These are phyloP conservation scores for Myotis lucifugus DNA, from an alignment of 2,113 vertebrate genomes.

Conservation along the genomic window DNA sequence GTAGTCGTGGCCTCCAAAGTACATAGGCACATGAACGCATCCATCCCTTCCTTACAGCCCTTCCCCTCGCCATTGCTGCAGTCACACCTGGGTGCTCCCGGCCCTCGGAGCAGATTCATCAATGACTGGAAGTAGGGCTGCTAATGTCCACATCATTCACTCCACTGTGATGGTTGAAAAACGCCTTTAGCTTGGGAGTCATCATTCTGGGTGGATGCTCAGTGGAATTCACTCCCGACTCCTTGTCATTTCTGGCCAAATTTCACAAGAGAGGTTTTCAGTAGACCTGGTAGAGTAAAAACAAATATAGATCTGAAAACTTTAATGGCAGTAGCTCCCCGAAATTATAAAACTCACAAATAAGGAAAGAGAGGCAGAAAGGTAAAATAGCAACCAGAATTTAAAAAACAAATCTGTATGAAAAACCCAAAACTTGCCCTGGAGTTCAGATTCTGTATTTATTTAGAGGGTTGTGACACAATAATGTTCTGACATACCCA, in stretches of 20 bases:
- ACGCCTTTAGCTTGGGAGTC: neutral
- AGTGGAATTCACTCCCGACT: neutral
- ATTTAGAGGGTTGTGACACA: neutral
- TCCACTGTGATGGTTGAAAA: neutral
- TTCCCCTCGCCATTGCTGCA: neutral
- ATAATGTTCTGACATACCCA: accelerated
- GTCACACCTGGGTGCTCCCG: neutral
- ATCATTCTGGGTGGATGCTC: neutral
- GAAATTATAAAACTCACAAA: neutral
- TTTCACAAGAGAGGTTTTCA: constrained; percentile 25
- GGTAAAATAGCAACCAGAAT: neutral
- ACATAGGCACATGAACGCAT: neutral
- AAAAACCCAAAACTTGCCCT: neutral
- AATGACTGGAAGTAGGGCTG: neutral
- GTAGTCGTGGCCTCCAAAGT: constrained; percentile 21
- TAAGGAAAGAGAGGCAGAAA: neutral
- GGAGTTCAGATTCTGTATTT: neutral
- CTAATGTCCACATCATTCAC: neutral
- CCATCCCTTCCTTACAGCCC: neutral
- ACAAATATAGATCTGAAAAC: neutral
- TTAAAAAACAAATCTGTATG: neutral
- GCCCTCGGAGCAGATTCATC: neutral
- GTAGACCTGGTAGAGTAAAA: neutral
- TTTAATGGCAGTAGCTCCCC: neutral
- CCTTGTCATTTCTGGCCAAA: constrained; percentile 15